A percentile compares a stretch with the other conserved stretches of the same genome.
Evolutionary conservation across 1,140 invertebrate species (phyloP).

Genomic region (Bombus haemorrhoidalis): DNA sequence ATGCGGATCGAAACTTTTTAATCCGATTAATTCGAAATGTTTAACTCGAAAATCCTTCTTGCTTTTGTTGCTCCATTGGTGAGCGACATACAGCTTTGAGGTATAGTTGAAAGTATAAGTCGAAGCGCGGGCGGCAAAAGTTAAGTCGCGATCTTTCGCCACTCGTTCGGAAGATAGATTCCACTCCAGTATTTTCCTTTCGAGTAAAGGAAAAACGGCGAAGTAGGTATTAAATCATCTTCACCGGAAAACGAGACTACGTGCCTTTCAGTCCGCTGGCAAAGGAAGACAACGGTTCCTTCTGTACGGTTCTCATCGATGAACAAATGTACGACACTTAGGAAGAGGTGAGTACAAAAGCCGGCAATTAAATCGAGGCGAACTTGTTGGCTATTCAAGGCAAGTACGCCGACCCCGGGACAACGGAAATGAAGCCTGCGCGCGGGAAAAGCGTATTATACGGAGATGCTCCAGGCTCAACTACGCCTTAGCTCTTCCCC

Average conservation of each 20-base stretch:
- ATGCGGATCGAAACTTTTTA: slow-evolving; percentile 1
- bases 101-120: background rate
- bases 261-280: background rate
- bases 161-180: background rate
- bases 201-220: background rate
- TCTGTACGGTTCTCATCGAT: slow-evolving; percentile 8
- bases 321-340: slow-evolving; percentile 27
- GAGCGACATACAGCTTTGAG: background rate
- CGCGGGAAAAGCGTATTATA: slow-evolving; percentile 62
- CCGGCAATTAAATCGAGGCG: slow-evolving; percentile 57
- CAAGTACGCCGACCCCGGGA: slow-evolving; percentile 37
- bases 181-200: background rate
- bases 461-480: slow-evolving; percentile 49
- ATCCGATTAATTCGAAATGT: slow-evolving; percentile 1
- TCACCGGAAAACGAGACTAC: background rate
- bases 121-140: background rate
- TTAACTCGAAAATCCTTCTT: background rate
- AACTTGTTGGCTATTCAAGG: slow-evolving; percentile 65
- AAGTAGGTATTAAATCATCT: slow-evolving; percentile 34
- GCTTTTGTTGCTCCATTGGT: too few relatives aligned
- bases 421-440: slow-evolving; percentile 58
- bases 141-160: background rate
- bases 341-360: slow-evolving; percentile 42
- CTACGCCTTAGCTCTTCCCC: background rate
- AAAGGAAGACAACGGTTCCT: background rate